Percentiles rank a stretch among this genome's conserved stretches.
Conservation (phyloP, 2,888 invertebrate species). For the Cactoblastis cactorum region DNA sequence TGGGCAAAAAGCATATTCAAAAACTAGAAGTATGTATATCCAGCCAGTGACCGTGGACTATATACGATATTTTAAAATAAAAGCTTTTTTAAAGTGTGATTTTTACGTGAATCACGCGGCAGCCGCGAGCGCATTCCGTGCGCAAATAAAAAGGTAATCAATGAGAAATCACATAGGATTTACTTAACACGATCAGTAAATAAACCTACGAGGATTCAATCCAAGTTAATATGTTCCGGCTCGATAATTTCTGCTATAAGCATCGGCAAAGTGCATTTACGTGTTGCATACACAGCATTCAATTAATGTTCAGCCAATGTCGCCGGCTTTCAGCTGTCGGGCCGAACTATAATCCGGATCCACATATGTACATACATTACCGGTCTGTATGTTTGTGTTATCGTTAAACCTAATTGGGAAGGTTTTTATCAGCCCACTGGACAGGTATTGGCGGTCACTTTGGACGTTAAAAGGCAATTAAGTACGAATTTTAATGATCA, state of each 20-base stretch:
- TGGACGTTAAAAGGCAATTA: neutral
- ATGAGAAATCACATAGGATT: slow-evolving; percentile 2
- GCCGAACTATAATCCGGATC: slow-evolving; percentile 35
- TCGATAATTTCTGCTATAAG: slow-evolving; percentile 28
- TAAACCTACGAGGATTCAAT: slow-evolving; percentile 20
- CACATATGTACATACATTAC: slow-evolving; percentile 25
- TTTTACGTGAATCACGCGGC: neutral
- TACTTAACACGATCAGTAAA: slow-evolving; percentile 12
- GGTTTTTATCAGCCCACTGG: slow-evolving; percentile 6
- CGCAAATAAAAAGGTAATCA: slow-evolving; percentile 20
- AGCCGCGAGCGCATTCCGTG: neutral
- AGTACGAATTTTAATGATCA: slow-evolving; percentile 2
- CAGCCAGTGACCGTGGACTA: too few species aligned
- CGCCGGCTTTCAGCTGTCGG: slow-evolving; percentile 33
- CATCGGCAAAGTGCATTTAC: slow-evolving; percentile 41
- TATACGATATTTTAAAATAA: too few species aligned
- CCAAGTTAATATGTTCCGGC: slow-evolving; percentile 24
- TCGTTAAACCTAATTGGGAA: slow-evolving; percentile 10
- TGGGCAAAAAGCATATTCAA: too few species aligned
- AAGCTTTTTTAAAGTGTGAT: too few species aligned
- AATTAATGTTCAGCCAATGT: slow-evolving; percentile 32
- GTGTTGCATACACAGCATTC: slow-evolving; percentile 23
- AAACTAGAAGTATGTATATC: too few species aligned
- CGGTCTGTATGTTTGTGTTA: slow-evolving; percentile 25
- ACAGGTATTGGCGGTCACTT: slow-evolving; percentile 4